phyloP scores from a whole-genome alignment of 2,113 vertebrate species.

The Onychostruthus taczanowskii region DNA sequence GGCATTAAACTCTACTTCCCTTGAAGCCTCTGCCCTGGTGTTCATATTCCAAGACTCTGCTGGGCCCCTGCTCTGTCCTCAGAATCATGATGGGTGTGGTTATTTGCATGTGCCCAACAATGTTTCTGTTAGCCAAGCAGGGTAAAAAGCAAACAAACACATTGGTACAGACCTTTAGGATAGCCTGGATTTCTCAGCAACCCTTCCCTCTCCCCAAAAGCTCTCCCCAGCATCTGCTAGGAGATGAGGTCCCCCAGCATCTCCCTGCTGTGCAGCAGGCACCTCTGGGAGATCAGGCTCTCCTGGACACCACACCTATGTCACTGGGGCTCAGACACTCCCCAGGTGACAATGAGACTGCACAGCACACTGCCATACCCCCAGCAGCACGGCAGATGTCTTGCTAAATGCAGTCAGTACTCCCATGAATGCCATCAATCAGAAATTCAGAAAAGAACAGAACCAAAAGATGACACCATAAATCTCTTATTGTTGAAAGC shows the following conservation, averaged over 20 bases:
- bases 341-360: neutral
- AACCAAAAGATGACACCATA: neutral
- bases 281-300: neutral
- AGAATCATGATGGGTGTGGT: neutral
- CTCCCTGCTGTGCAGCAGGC: too few species aligned
- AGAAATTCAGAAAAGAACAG: neutral
- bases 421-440: neutral
- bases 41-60: neutral
- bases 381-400: neutral
- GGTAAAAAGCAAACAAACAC: neutral
- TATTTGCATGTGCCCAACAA: neutral
- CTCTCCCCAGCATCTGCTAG: neutral
- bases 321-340: neutral
- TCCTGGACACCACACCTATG: neutral
- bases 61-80: neutral
- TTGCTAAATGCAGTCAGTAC: neutral
- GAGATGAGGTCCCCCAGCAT: neutral
- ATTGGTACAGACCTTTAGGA: neutral
- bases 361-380: accelerated
- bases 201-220: neutral
- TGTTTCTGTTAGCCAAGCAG: neutral
- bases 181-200: neutral
- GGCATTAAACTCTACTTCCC: neutral
- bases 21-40: neutral
- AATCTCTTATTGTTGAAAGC: neutral